Percentiles rank a stretch among this genome's conserved stretches.
Conservation (phyloP, 1,140 invertebrate genomes). For the Micrasema minimum region DNA sequence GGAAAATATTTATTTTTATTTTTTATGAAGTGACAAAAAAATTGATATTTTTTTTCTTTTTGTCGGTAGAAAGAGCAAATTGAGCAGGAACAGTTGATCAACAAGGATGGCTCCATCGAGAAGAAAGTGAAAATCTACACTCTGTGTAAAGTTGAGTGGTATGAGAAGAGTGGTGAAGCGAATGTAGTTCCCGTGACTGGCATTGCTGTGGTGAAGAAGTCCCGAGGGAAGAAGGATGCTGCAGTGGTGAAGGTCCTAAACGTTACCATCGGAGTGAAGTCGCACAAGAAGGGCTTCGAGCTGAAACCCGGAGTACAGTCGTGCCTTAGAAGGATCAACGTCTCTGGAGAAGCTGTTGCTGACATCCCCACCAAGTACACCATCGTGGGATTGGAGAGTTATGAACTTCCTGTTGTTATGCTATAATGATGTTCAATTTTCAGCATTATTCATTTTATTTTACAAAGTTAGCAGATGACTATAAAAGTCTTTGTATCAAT, state of each 20-base stretch:
- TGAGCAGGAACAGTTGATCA: slow-evolving; percentile 62
- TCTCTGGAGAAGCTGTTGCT: slow-evolving; percentile 69
- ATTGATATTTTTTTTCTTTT: too few relatives aligned
- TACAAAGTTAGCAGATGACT: too few relatives aligned
- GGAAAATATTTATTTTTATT: too few relatives aligned
- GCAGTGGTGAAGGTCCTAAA: slow-evolving; percentile 68
- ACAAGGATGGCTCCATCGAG: slow-evolving; percentile 66
- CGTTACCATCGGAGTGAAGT: slow-evolving; percentile 69
- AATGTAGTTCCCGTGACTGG: slow-evolving; percentile 70
- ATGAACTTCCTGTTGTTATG: slow-evolving; percentile 81
- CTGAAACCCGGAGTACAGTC: slow-evolving; percentile 73
- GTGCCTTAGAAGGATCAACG: slow-evolving; percentile 69
- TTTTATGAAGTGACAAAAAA: too few relatives aligned
- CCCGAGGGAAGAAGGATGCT: slow-evolving; percentile 61
- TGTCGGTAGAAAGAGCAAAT: slow-evolving; percentile 63
- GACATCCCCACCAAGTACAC: slow-evolving; percentile 77
- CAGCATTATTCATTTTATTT: too few relatives aligned
- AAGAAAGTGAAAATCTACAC: slow-evolving; percentile 73
- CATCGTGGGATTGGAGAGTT: slow-evolving; percentile 73
- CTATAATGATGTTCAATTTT: too few relatives aligned
- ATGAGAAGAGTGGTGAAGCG: slow-evolving; percentile 69
- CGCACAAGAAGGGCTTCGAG: slow-evolving; percentile 69
- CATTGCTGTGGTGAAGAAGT: slow-evolving; percentile 67
- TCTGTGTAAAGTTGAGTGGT: slow-evolving; percentile 75
- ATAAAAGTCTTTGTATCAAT: too few relatives aligned